phyloP scores from a whole-genome alignment of 2,888 invertebrate genomes.

The Coelogynopora nodosa region DNA sequence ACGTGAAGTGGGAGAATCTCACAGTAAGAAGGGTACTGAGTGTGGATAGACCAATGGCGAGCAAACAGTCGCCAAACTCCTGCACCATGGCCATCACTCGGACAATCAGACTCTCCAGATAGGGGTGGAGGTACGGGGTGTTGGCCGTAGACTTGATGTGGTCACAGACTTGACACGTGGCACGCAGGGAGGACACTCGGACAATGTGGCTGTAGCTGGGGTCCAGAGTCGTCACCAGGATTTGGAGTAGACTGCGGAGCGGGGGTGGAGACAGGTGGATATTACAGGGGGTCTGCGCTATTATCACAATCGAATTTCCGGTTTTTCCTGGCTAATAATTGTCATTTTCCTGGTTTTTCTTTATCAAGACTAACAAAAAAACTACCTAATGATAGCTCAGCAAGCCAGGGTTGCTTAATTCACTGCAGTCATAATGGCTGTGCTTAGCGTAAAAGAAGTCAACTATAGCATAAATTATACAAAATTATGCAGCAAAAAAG shows the following conservation, averaged over 20 bases:
- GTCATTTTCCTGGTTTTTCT: no score
- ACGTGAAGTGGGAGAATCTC: neutral
- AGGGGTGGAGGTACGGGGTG: neutral
- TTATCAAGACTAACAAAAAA: no score
- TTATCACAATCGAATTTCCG: no score
- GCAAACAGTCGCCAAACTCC: neutral
- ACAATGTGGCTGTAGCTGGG: neutral
- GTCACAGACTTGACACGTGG: conserved; percentile 7
- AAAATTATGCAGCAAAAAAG: no score
- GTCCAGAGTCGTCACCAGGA: neutral
- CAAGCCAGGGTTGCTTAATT: no score
- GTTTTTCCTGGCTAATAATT: no score
- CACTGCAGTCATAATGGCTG: no score
- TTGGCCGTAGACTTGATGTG: neutral
- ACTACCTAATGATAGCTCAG: no score
- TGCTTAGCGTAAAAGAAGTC: no score
- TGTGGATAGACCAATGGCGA: neutral
- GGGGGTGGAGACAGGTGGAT: no score
- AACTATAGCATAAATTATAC: no score
- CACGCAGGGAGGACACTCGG: neutral
- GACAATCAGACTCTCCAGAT: neutral
- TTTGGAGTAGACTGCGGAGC: neutral
- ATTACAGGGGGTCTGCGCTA: no score
- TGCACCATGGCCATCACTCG: neutral
- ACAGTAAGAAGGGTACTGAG: neutral